phyloP scores from a whole-genome alignment of 2,113 vertebrate genomes.

The Misgurnus mizolepis region DNA sequence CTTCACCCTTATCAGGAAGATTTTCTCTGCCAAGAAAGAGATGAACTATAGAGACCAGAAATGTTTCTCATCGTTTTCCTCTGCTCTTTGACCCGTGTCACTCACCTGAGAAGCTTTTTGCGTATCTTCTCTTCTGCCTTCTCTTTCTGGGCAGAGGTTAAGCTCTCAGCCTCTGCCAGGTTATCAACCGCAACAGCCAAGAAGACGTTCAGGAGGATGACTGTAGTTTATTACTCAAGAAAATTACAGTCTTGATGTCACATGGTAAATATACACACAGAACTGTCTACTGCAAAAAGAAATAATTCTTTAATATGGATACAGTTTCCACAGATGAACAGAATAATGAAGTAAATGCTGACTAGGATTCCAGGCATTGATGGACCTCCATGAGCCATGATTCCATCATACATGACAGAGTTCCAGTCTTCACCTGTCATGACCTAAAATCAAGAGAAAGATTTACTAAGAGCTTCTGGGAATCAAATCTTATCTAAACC shows the following conservation, averaged over 20 bases:
- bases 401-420: slow-evolving; percentile 89
- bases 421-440: slow-evolving; percentile 93
- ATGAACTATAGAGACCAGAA: neutral
- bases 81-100: neutral
- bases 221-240: slow-evolving; percentile 71
- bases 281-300: too few relatives aligned
- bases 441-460: slow-evolving; percentile 70
- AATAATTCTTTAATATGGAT: slow-evolving; percentile 69
- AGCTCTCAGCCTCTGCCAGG: slow-evolving; percentile 88
- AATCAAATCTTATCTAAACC: neutral
- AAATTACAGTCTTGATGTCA: neutral
- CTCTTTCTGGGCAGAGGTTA: slow-evolving; percentile 91
- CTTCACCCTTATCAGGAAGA: slow-evolving; percentile 81
- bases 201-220: slow-evolving; percentile 92
- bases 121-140: slow-evolving; percentile 87
- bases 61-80: neutral
- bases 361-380: slow-evolving; percentile 85
- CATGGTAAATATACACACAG: too few relatives aligned
- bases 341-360: slow-evolving; percentile 92
- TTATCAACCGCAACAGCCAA: slow-evolving; percentile 93
- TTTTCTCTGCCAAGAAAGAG: slow-evolving; percentile 70
- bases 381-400: slow-evolving; percentile 87
- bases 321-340: slow-evolving; percentile 93
- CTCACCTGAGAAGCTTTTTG: slow-evolving; percentile 83
- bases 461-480: neutral